These are phyloP conservation scores for Eremobia ochroleuca DNA, from an alignment of 2,888 invertebrate species.

Conservation along the genomic window DNA sequence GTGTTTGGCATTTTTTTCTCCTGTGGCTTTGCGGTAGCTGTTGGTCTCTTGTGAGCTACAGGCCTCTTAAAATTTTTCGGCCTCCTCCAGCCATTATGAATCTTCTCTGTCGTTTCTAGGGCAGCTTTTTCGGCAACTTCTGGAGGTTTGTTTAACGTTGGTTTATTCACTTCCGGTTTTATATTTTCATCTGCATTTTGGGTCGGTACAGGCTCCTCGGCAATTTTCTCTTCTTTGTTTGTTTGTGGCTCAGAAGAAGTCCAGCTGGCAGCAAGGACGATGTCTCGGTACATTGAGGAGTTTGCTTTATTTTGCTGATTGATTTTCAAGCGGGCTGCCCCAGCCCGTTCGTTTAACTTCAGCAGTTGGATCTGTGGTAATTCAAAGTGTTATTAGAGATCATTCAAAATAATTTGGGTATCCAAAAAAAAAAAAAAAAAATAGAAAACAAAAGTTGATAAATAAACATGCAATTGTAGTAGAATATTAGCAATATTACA, in stretches of 20 bases:
- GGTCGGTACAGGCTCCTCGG: neutral
- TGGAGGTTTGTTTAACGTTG: conserved; percentile 2
- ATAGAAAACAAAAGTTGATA: neutral
- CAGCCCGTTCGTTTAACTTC: conserved; percentile 53
- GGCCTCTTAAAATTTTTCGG: conserved; percentile 30
- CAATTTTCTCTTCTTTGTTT: neutral
- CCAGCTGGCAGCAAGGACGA: conserved; percentile 51
- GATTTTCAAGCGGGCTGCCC: conserved; percentile 34
- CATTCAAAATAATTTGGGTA: neutral
- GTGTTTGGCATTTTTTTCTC: conserved; percentile 6
- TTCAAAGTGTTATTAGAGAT: conserved; percentile 17
- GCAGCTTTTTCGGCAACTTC: conserved; percentile 26
- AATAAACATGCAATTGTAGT: neutral
- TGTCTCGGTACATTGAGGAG: conserved; percentile 46
- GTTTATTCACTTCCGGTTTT: neutral
- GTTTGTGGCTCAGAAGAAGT: neutral
- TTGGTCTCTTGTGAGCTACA: conserved; percentile 13
- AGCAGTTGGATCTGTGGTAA: conserved; percentile 43
- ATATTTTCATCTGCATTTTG: neutral
- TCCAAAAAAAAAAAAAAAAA: neutral
- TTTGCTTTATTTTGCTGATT: conserved; percentile 29
- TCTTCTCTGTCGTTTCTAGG: conserved; percentile 33
- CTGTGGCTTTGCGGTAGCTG: conserved; percentile 5
- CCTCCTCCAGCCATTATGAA: neutral
- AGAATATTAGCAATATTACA: neutral